Percentiles rank a stretch among this genome's conserved stretches.
phyloP scores from a whole-genome alignment of 2,113 vertebrate species.

The Reinhardtius hippoglossoides region DNA sequence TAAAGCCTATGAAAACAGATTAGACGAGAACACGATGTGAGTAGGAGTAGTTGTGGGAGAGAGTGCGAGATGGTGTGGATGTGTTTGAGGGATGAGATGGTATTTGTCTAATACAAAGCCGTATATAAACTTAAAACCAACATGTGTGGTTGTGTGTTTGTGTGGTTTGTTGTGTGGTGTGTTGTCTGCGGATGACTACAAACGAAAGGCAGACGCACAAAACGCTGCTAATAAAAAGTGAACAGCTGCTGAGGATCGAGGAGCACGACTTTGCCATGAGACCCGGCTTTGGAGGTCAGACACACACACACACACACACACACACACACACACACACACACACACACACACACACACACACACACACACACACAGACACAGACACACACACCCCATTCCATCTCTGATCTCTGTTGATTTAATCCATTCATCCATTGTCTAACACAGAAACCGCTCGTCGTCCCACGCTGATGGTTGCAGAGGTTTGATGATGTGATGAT shows the following conservation, averaged over 20 bases:
- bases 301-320: constrained; percentile 25
- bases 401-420: constrained; percentile 37
- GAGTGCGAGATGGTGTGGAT: too few relatives aligned
- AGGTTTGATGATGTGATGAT: constrained; percentile 47
- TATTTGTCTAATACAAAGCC: too few relatives aligned
- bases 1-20: too few relatives aligned
- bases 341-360: neutral
- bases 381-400: constrained; percentile 27
- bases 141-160: constrained; percentile 24
- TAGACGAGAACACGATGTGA: too few relatives aligned
- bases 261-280: constrained; percentile 93
- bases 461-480: constrained; percentile 28
- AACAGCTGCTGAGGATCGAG: constrained; percentile 90
- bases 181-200: constrained; percentile 83
- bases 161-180: constrained; percentile 27
- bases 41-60: too few relatives aligned
- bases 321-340: constrained; percentile 20
- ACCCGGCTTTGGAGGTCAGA: constrained; percentile 92
- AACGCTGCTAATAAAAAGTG: constrained; percentile 85
- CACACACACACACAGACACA: neutral
- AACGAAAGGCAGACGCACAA: constrained; percentile 90
- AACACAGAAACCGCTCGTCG: constrained; percentile 3
- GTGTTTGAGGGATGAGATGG: too few relatives aligned
- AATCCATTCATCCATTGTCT: constrained; percentile 50
- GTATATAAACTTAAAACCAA: too few relatives aligned